Evolutionary conservation across 2,888 invertebrate genomes (phyloP).

Genomic region (Elysia crispata): DNA sequence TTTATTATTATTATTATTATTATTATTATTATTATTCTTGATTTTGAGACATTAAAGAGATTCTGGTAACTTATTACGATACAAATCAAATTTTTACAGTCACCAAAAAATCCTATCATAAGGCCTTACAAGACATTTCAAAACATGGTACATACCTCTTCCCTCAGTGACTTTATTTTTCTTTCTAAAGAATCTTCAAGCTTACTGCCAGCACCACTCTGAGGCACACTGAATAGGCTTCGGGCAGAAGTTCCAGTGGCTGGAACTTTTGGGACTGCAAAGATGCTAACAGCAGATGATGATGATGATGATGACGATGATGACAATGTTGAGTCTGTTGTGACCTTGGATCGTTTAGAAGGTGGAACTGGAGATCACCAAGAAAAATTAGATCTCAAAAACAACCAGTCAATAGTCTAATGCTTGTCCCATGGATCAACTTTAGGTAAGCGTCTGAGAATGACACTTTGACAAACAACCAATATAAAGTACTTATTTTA

Average conservation of each 20-base stretch:
- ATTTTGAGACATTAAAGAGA: too few relatives aligned
- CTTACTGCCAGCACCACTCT: neutral
- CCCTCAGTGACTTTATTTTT: constrained; percentile 36
- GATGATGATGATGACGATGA: neutral
- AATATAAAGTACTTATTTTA: too few relatives aligned
- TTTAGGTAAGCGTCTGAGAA: too few relatives aligned
- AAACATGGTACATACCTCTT: constrained; percentile 39
- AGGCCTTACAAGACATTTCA: neutral
- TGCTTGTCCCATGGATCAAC: too few relatives aligned
- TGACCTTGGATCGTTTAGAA: constrained; percentile 22
- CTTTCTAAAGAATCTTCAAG: neutral
- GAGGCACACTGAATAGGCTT: constrained; percentile 17
- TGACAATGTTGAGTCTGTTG: neutral
- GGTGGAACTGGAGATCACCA: constrained; percentile 18
- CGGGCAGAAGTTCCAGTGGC: neutral
- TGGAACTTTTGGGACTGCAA: neutral
- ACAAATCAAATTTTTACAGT: too few relatives aligned
- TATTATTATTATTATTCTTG: too few relatives aligned
- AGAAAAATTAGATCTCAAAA: too few relatives aligned
- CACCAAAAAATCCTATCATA: neutral
- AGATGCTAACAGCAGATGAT: neutral
- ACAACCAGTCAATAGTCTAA: too few relatives aligned
- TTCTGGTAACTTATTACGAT: too few relatives aligned
- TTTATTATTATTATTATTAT: too few relatives aligned
- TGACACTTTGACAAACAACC: too few relatives aligned